A percentile compares a stretch with the other conserved stretches of the same genome.
Evolutionary conservation across 2,888 invertebrate genomes (phyloP).

Genomic region (Pammene fasciana): DNA sequence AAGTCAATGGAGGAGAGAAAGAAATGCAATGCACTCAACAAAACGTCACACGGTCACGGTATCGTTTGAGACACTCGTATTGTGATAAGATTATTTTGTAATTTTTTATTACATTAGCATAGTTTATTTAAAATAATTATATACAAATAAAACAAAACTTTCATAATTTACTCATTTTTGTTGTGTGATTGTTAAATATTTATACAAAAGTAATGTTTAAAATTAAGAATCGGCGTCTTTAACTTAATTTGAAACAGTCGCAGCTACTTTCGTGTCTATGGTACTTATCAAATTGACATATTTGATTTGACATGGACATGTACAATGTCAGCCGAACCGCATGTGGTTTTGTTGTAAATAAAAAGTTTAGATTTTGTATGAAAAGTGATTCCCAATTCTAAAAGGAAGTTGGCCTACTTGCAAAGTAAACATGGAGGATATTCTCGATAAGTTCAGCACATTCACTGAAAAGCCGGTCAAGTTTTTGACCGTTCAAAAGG

Average conservation of each 20-base stretch:
- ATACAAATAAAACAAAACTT: too few species aligned
- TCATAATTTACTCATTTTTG: too few species aligned
- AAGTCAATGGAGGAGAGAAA: conserved; percentile 34
- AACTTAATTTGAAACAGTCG: background rate
- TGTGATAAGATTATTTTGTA: background rate
- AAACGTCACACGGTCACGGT: conserved; percentile 31
- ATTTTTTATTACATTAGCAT: background rate
- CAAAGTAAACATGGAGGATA: conserved; percentile 56
- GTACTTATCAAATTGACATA: background rate
- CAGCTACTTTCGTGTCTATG: background rate
- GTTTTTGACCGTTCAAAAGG: conserved; percentile 81
- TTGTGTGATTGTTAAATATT: too few species aligned
- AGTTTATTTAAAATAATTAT: too few species aligned
- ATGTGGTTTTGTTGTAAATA: conserved; percentile 54
- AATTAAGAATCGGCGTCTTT: background rate
- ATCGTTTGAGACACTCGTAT: conserved; percentile 14
- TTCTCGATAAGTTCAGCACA: conserved; percentile 64
- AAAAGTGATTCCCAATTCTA: conserved; percentile 1
- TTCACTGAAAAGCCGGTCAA: conserved; percentile 74
- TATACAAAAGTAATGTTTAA: background rate
- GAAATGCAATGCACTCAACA: conserved; percentile 29
- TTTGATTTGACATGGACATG: background rate
- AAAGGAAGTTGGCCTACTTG: conserved; percentile 21
- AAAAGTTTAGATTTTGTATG: conserved; percentile 26
- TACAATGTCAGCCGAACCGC: conserved; percentile 46